Percentiles rank a stretch among this genome's conserved stretches.
These are phyloP conservation scores for Drosophila hamatofila DNA, from an alignment of 2,888 invertebrate genomes.

Conservation along the genomic window DNA sequence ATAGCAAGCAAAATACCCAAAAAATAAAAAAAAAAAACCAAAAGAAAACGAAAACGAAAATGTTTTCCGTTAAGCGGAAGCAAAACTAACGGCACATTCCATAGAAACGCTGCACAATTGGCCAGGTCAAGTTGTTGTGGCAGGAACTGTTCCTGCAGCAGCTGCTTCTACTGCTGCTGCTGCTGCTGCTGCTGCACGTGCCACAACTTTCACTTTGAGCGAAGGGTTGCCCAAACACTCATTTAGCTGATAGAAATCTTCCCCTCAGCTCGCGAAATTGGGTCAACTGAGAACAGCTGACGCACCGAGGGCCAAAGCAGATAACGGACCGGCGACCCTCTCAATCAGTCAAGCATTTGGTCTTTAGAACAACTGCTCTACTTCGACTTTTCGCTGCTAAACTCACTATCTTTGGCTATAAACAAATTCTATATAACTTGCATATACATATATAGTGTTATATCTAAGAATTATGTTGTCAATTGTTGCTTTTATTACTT, in stretches of 20 bases:
- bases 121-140: neutral
- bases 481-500: too few relatives aligned
- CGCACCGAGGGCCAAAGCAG: conserved; percentile 7
- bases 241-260: conserved; percentile 72
- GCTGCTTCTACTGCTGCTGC: conserved; percentile 10
- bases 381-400: neutral
- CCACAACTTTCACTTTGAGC: conserved; percentile 50
- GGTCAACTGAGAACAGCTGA: conserved; percentile 48
- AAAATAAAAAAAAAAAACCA: neutral
- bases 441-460: too few relatives aligned
- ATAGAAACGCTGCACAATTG: conserved; percentile 27
- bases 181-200: conserved; percentile 41
- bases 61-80: conserved; percentile 24
- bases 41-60: conserved; percentile 6
- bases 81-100: conserved; percentile 49
- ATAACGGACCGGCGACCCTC: conserved; percentile 16
- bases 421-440: too few relatives aligned
- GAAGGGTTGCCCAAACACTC: conserved; percentile 56
- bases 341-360: conserved; percentile 1
- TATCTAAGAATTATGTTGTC: too few relatives aligned
- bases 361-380: neutral
- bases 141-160: conserved; percentile 29
- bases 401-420: neutral
- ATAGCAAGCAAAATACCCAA: neutral
- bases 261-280: conserved; percentile 45